Evolutionary conservation across 2,113 vertebrate species (phyloP).

Genomic region (Bettongia penicillata): DNA sequence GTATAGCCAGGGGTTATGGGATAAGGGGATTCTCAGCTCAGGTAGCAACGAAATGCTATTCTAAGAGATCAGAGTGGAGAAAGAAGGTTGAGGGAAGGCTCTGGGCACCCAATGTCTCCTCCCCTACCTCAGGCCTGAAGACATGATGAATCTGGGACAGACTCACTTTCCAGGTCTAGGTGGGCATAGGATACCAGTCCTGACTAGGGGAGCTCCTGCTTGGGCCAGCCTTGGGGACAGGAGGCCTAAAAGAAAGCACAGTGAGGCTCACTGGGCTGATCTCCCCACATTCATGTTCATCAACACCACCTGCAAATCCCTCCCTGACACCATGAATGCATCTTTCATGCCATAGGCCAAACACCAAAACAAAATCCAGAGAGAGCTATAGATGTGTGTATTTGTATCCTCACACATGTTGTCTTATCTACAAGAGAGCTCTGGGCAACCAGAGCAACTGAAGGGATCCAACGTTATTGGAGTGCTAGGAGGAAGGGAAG

Average conservation of each 20-base stretch:
- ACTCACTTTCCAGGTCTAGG: neutral
- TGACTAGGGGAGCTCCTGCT: neutral
- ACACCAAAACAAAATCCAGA: neutral
- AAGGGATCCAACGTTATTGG: neutral
- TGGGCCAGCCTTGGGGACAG: conserved; percentile 29
- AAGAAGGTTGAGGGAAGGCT: neutral
- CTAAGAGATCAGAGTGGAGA: neutral
- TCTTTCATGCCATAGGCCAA: neutral
- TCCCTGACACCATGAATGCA: neutral
- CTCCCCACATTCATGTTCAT: conserved; percentile 42
- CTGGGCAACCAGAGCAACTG: neutral
- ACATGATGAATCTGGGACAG: neutral
- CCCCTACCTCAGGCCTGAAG: neutral
- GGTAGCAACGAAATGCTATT: neutral
- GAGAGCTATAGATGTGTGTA: conserved; percentile 25
- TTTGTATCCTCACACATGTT: neutral
- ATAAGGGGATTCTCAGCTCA: neutral
- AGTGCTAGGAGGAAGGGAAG: neutral
- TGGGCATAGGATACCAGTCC: neutral
- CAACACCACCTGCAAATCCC: neutral
- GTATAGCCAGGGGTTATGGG: neutral
- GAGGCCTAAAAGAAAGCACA: conserved; percentile 38
- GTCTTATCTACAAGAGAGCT: neutral
- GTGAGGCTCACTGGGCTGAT: conserved; percentile 9
- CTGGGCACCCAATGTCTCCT: neutral